phyloP scores from a whole-genome alignment of 2,113 vertebrate genomes.

The Lathamus discolor region DNA sequence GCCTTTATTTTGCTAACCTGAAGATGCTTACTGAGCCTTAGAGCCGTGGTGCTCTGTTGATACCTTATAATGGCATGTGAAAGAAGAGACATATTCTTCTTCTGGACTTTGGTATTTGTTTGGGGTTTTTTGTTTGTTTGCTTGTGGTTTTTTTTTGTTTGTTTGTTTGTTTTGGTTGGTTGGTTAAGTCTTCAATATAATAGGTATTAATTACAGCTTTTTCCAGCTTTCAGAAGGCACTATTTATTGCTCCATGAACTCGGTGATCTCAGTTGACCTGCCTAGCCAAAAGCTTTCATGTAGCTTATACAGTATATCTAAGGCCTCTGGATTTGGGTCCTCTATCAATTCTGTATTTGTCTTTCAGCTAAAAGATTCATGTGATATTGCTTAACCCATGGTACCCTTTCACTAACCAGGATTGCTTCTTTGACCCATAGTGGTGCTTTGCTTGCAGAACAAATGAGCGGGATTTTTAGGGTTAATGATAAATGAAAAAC shows the following conservation, averaged over 20 bases:
- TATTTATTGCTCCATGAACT: slow-evolving; percentile 24
- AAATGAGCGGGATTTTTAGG: neutral
- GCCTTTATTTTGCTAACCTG: neutral
- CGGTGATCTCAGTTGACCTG: slow-evolving; percentile 27
- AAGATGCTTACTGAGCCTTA: neutral
- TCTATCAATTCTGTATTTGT: neutral
- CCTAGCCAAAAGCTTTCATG: slow-evolving; percentile 45
- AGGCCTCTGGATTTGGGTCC: neutral
- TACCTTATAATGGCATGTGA: neutral
- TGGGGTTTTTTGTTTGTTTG: too few species aligned
- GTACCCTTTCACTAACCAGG: neutral
- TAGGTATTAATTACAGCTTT: slow-evolving; percentile 46
- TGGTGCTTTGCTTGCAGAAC: neutral
- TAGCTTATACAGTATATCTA: neutral
- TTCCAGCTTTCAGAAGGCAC: slow-evolving; percentile 23
- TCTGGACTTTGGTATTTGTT: neutral
- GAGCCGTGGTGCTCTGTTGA: neutral
- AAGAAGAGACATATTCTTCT: neutral
- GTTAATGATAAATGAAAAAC: neutral
- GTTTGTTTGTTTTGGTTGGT: too few species aligned
- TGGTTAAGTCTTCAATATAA: neutral
- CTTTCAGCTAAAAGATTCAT: neutral
- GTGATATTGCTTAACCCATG: neutral
- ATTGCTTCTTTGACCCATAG: neutral
- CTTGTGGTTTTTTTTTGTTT: too few species aligned